Conservation (phyloP, 2,888 invertebrate genomes). For the Euphydryas editha region DNA sequence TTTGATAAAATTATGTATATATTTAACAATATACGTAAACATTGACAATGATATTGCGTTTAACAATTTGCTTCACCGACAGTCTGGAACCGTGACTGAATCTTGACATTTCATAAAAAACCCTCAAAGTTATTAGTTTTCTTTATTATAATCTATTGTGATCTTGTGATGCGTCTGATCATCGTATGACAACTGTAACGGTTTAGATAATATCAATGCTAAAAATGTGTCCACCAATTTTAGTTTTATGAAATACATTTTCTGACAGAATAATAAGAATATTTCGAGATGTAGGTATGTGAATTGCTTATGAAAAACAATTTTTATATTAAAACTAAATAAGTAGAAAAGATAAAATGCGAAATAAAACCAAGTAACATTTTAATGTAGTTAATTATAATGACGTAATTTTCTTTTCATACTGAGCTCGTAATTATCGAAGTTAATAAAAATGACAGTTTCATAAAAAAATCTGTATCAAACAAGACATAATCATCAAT, state of each 20-base stretch:
- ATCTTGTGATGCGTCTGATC: constrained; percentile 49
- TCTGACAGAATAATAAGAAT: neutral
- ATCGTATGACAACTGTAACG: constrained; percentile 50
- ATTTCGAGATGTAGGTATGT: neutral
- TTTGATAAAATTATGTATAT: too few species aligned
- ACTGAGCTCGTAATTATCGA: neutral
- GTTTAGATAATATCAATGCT: constrained; percentile 15
- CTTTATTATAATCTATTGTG: constrained; percentile 24
- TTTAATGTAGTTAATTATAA: neutral
- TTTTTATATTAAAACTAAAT: neutral
- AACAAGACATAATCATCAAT: constrained; percentile 55
- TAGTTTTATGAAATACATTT: neutral
- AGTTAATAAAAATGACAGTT: constrained; percentile 7
- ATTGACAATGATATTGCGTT: neutral
- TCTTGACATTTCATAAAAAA: constrained; percentile 14
- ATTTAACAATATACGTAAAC: neutral
- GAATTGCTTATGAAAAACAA: neutral
- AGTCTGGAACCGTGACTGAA: constrained; percentile 14
- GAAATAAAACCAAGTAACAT: neutral
- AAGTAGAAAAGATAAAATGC: neutral
- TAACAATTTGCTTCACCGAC: neutral
- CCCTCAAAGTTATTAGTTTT: constrained; percentile 3
- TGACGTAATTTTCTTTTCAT: neutral
- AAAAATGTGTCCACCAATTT: neutral
- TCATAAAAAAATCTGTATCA: constrained; percentile 19